Percentiles rank a stretch among this genome's conserved stretches.
These are phyloP conservation scores for Zaprionus nigranus DNA, from an alignment of 1,140 invertebrate species.

Conservation along the genomic window DNA sequence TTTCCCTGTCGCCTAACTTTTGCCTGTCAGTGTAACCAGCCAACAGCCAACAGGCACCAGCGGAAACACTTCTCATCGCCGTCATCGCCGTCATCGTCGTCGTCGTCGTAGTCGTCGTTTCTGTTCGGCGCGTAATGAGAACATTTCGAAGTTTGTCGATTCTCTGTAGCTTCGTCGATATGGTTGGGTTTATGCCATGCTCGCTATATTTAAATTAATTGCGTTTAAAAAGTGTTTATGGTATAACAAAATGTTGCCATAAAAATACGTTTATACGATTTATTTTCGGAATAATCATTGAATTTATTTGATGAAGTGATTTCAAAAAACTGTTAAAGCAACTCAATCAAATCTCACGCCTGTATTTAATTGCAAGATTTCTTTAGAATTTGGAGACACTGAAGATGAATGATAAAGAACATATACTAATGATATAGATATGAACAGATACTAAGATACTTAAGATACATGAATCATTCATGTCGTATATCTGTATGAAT, in stretches of 20 bases:
- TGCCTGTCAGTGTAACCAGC: slow-evolving; percentile 6
- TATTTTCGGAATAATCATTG: neutral
- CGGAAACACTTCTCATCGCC: neutral
- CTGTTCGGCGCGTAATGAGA: slow-evolving; percentile 28
- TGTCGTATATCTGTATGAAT: too few species aligned
- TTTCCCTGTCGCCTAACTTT: slow-evolving; percentile 47
- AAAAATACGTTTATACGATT: slow-evolving; percentile 5
- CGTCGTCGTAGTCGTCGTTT: neutral
- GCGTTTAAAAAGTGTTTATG: slow-evolving; percentile 27
- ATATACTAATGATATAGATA: too few species aligned
- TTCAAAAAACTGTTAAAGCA: neutral
- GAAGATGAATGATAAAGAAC: neutral
- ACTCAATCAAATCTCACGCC: neutral
- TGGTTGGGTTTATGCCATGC: slow-evolving; percentile 18
- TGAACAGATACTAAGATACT: too few species aligned
- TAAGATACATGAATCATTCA: too few species aligned
- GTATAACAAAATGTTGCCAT: slow-evolving; percentile 2
- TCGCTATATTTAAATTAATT: slow-evolving; percentile 23
- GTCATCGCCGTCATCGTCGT: neutral
- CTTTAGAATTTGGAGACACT: too few species aligned
- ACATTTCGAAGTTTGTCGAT: slow-evolving; percentile 44
- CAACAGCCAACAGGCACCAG: too few species aligned
- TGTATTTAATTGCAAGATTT: neutral
- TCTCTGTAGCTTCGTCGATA: neutral
- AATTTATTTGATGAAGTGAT: neutral